Conservation (phyloP, 2,113 vertebrate genomes). For the Pelodiscus sinensis region DNA sequence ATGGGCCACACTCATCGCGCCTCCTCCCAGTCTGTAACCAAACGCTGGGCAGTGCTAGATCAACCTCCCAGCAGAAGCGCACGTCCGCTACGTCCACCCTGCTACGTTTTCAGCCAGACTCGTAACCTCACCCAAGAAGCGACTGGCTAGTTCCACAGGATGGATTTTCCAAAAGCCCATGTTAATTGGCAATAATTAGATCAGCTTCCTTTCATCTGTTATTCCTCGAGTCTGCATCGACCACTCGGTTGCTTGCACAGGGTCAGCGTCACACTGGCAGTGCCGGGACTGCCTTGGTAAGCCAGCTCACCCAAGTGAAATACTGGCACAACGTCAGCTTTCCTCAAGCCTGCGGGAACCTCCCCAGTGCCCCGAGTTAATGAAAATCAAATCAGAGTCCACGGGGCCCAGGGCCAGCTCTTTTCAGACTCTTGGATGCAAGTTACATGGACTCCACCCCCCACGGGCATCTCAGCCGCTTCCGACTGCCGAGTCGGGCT, state of each 20-base stretch:
- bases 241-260: background rate
- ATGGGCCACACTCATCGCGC: no score
- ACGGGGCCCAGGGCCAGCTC: background rate
- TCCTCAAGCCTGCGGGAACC: background rate
- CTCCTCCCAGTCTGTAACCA: background rate
- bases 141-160: background rate
- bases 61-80: background rate
- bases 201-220: background rate
- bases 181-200: background rate
- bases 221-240: background rate
- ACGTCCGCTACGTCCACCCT: background rate
- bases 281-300: no score
- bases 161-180: background rate
- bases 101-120: background rate
- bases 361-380: background rate
- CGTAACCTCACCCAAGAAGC: background rate
- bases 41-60: background rate
- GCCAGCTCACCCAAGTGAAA: background rate
- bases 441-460: background rate
- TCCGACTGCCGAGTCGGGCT: no score
- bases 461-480: no score
- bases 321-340: background rate
- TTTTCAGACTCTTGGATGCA: background rate
- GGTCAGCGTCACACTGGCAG: background rate
- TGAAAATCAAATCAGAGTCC: background rate